Base-by-base conservation (phyloP, 2,797 vertebrate species). In the Xyrichtys novacula region DNA sequence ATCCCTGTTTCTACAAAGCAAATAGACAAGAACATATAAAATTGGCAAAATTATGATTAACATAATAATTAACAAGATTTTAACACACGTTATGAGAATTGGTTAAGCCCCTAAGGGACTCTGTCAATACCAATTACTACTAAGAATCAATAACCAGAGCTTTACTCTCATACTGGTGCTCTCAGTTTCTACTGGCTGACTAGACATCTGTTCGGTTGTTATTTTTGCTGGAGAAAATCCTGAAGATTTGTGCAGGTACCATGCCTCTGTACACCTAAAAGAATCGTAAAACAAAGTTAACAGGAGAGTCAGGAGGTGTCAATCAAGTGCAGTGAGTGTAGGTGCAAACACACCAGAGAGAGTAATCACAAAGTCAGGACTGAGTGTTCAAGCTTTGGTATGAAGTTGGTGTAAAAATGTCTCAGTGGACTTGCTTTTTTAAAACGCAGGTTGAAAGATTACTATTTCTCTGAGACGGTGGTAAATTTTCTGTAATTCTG, bases 261-360 rank as follows among this genome's bases (percentile, higher is more conserved):
- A 4, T 3, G 29, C 16, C 16, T 36, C 9, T 54, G 1, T 25
- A 19, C 16, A 23, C 26, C 16, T 36, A 6, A 36, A 50, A 34
- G 17, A 61, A 23, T 32, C 47, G 38, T 16, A 31, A n/a, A 54
- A 22, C 26, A 23, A 23, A 31, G n/a, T 40, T 14, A 50, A 39
- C 11, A 15, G 29, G 20, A 10, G 57, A 61, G n/a, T 43, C 10
- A 38, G 36, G 3, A 48, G 19, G 34, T 42, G 43, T 26, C 26
- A 62, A 20, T 70, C 32, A 60, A 48, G 36, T 32, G 19, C 36
- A 44, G 17, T 25, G 5, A 57, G 16, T 44, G 43, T 14, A n/a
- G 22, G 22, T 46, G 22, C 44, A 46, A 57, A 32, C 53, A 32
- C 64, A n/a, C 38, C 26, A 17, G 8, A 40, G 42, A 25, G 25